Percentiles rank a stretch among this genome's conserved stretches.
Conservation (phyloP, 2,113 vertebrate species). For the Neomonachus schauinslandi region DNA sequence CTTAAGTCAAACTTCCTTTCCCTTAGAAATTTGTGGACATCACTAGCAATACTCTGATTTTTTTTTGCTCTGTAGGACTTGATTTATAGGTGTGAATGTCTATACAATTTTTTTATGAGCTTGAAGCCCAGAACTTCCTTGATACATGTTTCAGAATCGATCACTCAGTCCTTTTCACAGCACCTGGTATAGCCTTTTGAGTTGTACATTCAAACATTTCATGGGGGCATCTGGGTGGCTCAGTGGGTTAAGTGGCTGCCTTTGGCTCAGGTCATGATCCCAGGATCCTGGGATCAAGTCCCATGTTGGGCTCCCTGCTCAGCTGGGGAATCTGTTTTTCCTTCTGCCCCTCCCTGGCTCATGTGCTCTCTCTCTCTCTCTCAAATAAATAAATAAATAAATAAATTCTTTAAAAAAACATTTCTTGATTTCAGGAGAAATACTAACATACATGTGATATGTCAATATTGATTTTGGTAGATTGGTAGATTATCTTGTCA, state of each 20-base stretch:
- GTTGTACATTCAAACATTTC: background rate
- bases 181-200: background rate
- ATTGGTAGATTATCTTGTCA: too few species aligned
- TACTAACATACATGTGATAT: background rate
- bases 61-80: background rate
- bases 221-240: background rate
- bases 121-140: background rate
- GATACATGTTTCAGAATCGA: background rate
- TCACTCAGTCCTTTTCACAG: background rate
- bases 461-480: background rate
- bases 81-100: background rate
- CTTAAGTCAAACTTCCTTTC: background rate
- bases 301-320: background rate
- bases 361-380: background rate
- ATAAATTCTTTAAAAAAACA: background rate
- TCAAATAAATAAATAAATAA: background rate
- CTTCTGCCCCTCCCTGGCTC: background rate
- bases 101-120: background rate
- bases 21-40: background rate
- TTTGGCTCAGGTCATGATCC: background rate
- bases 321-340: background rate
- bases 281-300: background rate
- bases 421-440: constrained; percentile 32
- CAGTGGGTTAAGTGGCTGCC: background rate
- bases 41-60: background rate